Evolutionary conservation across 2,113 vertebrate genomes (phyloP), one percentile per base, ranked within the genome.

Genomic region (Equus quagga): DNA sequence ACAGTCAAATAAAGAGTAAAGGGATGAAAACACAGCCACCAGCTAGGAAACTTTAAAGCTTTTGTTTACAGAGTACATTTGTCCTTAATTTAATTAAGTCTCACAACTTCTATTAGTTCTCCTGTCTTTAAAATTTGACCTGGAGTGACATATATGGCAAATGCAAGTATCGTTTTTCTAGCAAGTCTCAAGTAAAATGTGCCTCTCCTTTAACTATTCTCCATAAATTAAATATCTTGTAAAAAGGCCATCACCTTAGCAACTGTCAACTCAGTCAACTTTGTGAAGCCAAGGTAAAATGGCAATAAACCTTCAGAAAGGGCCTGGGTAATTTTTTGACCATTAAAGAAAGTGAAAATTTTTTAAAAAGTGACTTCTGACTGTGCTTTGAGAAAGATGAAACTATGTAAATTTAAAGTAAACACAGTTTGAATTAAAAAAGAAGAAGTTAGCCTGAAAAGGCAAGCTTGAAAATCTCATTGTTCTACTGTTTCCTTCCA

Each of bases 81-180:
- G 58, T 56, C 49, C 84, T 83, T 94, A 88, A 97, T 92, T 92
- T 90, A 75, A 97, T 95, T 80, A 94, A 92, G 24, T 67, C 81
- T 94, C 75, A 94, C 70, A 85, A 83, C 54, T 76, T 97, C 76
- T 81, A 73, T 95, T 84, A 62, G 70, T 94, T 92, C n/a, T 73
- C 36, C 23, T 95, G 76, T 90, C 93, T 97, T 96, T 91, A 94
- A 65, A 90, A 83, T 72, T 79, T 96, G 96, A 91, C 84, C 94
- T 49, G 13, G 36, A 87, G 23, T 88, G 88, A 92, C 86, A 90
- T 49, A 82, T 64, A 92, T 46, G 58, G 75, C 87, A 94, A 89
- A 96, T 28, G 5, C 56, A 90, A 88, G 31, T 67, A 84, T 90
- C 17, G 4, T 84, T 96, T 96, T 91, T 75, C 70, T 70, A 87